Evolutionary conservation across 2,113 vertebrate genomes (phyloP), one percentile per base, ranked within the genome.

Genomic region (Hystrix cristata): DNA sequence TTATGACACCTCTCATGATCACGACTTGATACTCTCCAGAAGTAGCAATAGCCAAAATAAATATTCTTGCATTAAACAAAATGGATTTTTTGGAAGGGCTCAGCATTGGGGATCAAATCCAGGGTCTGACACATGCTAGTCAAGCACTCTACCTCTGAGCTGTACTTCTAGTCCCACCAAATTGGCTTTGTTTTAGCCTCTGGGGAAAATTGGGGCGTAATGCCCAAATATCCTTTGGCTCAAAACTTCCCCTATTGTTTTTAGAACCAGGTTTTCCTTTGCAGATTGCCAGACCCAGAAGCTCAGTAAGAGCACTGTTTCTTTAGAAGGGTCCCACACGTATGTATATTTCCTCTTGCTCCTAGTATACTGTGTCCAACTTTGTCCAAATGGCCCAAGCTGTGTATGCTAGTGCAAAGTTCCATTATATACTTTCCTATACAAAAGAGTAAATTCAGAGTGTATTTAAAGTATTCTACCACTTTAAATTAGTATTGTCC

Each of bases 121-220:
- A 80, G 74, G 29, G 15, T 14, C 25, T 94, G 62, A 59, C 9
- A 1, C 13, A 34, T 16, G 43, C 38, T 69, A 71, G 53, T n/a
- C 59, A 64, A 29, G 43, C 25, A 14, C 10, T 69, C 13, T 34
- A 51, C 64, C 31, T 51, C 23, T 51, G 31, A 59, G 29, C 23
- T 38, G 7, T 9, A 21, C 31, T 16, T 57, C 23, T 29, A 59
- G 23, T 11, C 51, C 53, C 74, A 38, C 23, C 13, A 84, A 79
- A 72, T 80, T 79, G 34, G 46, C 84, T 90, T 96, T 83, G 4
- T 87, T 80, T 74, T 79, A 79, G 55, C 62, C 46, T 60, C 53
- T 65, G 23, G 38, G 67, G 94, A 46, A 74, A 79, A 46, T 11
- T 31, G n/a, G 23, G 59, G 38, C 51, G 87, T 65, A 62, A 5